Percentiles rank a stretch among this genome's conserved stretches.
Evolutionary conservation across 1,140 invertebrate species (phyloP).

Genomic region (Calliphora vicina): DNA sequence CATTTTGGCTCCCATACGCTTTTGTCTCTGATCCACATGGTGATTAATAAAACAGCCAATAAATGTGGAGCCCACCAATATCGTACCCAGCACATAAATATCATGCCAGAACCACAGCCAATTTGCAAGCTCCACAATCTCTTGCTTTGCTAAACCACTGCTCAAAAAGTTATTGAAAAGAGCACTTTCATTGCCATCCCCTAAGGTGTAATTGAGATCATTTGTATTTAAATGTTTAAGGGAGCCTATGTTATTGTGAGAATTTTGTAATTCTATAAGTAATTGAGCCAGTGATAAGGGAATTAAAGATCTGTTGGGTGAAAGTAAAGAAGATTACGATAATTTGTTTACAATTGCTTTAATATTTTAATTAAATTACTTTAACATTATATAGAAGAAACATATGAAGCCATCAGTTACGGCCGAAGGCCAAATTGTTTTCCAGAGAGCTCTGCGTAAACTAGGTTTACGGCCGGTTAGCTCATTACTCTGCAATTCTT

Average conservation of each 20-base stretch:
- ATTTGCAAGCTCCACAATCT: too few relatives aligned
- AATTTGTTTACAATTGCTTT: background rate
- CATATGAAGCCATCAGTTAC: background rate
- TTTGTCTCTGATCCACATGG: constrained; percentile 26
- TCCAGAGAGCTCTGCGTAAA: background rate
- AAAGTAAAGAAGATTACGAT: background rate
- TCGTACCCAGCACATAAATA: background rate
- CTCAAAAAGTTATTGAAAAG: too few relatives aligned
- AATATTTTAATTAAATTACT: background rate
- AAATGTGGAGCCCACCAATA: background rate
- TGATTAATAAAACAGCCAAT: constrained; percentile 20
- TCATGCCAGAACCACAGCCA: background rate
- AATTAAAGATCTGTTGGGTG: background rate
- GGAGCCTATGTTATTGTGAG: background rate
- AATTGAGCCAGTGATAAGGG: constrained; percentile 6
- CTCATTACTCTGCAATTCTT: background rate
- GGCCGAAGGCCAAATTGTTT: background rate
- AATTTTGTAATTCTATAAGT: background rate
- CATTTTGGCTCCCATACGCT: constrained; percentile 27
- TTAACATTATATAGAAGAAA: constrained; percentile 12
- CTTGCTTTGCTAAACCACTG: too few relatives aligned
- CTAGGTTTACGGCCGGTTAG: background rate
- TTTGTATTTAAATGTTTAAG: background rate
- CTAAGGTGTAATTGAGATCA: background rate
- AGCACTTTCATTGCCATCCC: background rate